Base-by-base conservation (phyloP, 2,888 invertebrate genomes). In the Rhabditophanes sp. region DNA sequence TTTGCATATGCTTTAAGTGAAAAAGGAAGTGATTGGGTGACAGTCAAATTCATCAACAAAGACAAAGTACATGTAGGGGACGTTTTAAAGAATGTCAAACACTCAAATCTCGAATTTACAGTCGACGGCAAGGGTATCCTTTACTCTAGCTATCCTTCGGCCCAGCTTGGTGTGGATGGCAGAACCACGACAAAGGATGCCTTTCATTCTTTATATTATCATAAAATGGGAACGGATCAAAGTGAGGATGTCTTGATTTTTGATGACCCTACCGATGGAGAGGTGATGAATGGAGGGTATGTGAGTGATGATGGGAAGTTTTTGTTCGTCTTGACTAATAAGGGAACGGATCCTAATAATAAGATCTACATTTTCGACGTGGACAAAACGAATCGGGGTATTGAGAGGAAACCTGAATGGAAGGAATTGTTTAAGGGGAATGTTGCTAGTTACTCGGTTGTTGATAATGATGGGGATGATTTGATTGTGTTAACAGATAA, bases 11-110 rank as follows among this genome's bases (percentile, higher is more conserved):
- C 81, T 0, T 71, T 90, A 2, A 84, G 85, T 49, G 76, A 76
- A 41, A 82, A 82, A 66, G 90, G 90, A 1, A 87, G 88, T 2
- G 93, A 93, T 67, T 93, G 90, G 90, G 76, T 79, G 48, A 82
- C 80, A 30, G 82, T 90, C 33, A 28, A 55, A 51, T 44, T 59
- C 37, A 41, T 47, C 31, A 53, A 22, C 23, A 73, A 80, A 64
- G 82, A 87, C 62, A n/a, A n/a, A n/a, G n/a, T n/a, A n/a, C n/a
- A n/a, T n/a, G 79, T 81, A 50, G 75, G 79, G 9, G 93, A 93
- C 66, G 74, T 77, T 9, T 71, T 93, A 46, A 77, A 80, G 57
- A 81, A 82, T 66, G 81, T 87, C 0, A 90, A 88, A 68, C 90
- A 81, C 67, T 80, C 85, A 1, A 74, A 77, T 9, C 76, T 88